Conservation (phyloP, 1,140 invertebrate species). For the Anagrus nilaparvatae region DNA sequence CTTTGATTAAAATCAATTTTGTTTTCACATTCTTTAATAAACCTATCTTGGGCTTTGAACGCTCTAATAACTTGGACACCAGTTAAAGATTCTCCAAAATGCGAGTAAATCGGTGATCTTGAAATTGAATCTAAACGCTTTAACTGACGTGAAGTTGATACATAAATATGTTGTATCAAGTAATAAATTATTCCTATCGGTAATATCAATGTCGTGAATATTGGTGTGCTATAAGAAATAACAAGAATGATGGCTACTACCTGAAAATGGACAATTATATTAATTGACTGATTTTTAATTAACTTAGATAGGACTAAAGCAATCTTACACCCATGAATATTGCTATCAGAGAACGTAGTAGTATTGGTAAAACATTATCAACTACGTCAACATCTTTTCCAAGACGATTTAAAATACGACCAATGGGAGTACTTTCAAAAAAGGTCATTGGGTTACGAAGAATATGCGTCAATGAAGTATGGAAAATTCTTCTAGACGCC, state of each 20-base stretch:
- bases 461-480: too few relatives aligned
- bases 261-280: conserved; percentile 68
- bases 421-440: conserved; percentile 79
- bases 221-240: too few relatives aligned
- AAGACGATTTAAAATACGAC: conserved; percentile 77
- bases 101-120: conserved; percentile 93
- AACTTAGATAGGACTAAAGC: conserved; percentile 55
- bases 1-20: conserved; percentile 81
- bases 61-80: conserved; percentile 67
- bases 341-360: too few relatives aligned
- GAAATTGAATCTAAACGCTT: conserved; percentile 92
- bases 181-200: conserved; percentile 82
- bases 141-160: conserved; percentile 84
- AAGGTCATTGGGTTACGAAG: conserved; percentile 65
- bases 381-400: conserved; percentile 65
- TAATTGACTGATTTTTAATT: conserved; percentile 63
- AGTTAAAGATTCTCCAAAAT: conserved; percentile 89
- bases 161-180: conserved; percentile 88
- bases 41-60: conserved; percentile 63
- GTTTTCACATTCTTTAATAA: conserved; percentile 69
- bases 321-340: too few relatives aligned
- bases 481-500: too few relatives aligned
- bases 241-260: conserved; percentile 75
- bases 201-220: conserved; percentile 71
- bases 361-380: too few relatives aligned